These are phyloP conservation scores for Psilopsiagon aymara DNA, from an alignment of 2,113 vertebrate genomes.

Conservation along the genomic window DNA sequence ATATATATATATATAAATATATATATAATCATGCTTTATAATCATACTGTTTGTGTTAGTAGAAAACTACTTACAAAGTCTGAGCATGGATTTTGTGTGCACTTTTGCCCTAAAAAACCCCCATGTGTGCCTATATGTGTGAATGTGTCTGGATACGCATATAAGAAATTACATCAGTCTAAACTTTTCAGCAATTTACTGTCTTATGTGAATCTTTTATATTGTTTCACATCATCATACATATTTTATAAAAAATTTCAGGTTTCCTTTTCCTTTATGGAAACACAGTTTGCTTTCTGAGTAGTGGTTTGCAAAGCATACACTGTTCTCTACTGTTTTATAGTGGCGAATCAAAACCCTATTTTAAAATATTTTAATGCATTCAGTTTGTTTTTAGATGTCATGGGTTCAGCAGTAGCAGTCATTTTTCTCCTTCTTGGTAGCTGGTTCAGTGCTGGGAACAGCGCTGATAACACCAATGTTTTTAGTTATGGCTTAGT, in stretches of 20 bases:
- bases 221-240: not conserved
- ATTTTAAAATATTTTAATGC: not conserved
- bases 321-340: not conserved
- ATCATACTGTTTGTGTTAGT: not conserved
- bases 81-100: not conserved
- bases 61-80: not conserved
- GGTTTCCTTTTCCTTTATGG: constrained; percentile 23
- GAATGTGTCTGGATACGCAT: rapidly evolving
- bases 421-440: too few species aligned
- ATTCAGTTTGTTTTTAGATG: not conserved
- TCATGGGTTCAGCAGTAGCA: too few species aligned
- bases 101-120: not conserved
- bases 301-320: not conserved
- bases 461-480: too few species aligned
- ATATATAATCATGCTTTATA: too few species aligned
- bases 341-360: not conserved
- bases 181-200: not conserved
- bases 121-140: rapidly evolving
- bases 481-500: too few species aligned
- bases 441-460: too few species aligned
- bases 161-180: not conserved
- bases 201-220: not conserved
- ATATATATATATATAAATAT: too few species aligned
- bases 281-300: constrained; percentile 7
- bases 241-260: constrained; percentile 13